These are phyloP conservation scores for Leptinotarsa texana DNA, from an alignment of 1,140 invertebrate species.

Conservation along the genomic window DNA sequence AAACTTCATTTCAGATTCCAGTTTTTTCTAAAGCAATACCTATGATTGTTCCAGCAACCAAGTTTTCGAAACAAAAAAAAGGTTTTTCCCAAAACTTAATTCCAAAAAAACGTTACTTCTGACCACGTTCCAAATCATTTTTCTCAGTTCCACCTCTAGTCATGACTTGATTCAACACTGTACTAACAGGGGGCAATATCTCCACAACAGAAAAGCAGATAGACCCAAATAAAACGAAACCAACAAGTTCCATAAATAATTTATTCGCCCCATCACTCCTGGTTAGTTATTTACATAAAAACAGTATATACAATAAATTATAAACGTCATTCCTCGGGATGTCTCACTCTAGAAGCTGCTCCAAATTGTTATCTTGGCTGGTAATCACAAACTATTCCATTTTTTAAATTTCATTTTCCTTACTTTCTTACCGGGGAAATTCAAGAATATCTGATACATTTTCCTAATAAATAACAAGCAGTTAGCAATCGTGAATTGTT, in stretches of 20 bases:
- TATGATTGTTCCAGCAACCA: no score
- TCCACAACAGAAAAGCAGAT: no score
- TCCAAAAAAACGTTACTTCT: no score
- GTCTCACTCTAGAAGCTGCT: slow-evolving; percentile 26
- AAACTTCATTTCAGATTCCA: no score
- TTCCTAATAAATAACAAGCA: slow-evolving; percentile 30
- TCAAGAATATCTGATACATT: slow-evolving; percentile 31
- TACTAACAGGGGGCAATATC: no score
- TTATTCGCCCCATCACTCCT: not conserved
- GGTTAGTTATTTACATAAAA: slow-evolving; percentile 19
- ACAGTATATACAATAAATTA: slow-evolving; percentile 28
- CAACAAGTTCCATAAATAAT: not conserved
- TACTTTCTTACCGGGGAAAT: slow-evolving; percentile 28
- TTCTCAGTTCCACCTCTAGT: no score
- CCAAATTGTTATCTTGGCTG: slow-evolving; percentile 1
- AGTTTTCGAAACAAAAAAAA: no score
- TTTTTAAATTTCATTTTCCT: slow-evolving; percentile 31
- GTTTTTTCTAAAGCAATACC: no score
- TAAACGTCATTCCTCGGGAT: slow-evolving; percentile 1
- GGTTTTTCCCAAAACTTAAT: no score
- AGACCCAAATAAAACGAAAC: not conserved
- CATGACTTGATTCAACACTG: no score
- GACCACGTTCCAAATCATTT: no score
- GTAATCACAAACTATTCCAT: slow-evolving; percentile 32
- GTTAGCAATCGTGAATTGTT: slow-evolving; percentile 12